A percentile compares a stretch with the other conserved stretches of the same genome.
phyloP scores from a whole-genome alignment of 2,113 vertebrate species.

The Sprattus sprattus region DNA sequence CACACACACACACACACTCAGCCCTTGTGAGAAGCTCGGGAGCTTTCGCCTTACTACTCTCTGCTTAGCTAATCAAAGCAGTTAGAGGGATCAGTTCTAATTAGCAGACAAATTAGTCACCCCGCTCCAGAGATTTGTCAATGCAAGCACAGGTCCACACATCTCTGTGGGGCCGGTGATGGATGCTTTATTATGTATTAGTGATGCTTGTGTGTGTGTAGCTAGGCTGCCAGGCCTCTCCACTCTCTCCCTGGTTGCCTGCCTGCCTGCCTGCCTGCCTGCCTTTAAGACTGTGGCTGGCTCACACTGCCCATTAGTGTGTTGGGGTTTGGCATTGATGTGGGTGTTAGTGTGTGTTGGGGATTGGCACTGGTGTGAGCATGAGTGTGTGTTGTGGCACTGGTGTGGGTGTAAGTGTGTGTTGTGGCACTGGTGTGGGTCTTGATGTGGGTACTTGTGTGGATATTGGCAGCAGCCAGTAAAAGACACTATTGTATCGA shows the following conservation, averaged over 20 bases:
- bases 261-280: no score
- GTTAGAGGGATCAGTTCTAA: constrained; percentile 61
- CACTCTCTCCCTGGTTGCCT: no score
- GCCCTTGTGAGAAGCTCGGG: constrained; percentile 28
- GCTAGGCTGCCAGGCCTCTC: not conserved
- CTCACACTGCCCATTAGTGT: no score
- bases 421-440: not conserved
- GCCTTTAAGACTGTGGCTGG: no score
- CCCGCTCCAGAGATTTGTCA: constrained; percentile 50
- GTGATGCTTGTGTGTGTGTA: not conserved
- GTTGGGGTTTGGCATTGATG: no score
- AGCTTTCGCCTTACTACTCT: constrained; percentile 54
- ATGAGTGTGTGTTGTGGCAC: not conserved
- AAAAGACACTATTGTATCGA: not conserved
- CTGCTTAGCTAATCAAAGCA: constrained; percentile 60
- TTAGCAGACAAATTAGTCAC: constrained; percentile 57
- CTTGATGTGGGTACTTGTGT: not conserved
- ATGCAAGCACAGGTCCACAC: constrained; percentile 41
- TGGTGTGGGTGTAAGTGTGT: not conserved
- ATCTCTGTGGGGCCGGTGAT: constrained; percentile 41
- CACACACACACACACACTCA: not conserved
- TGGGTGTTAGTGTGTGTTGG: no score
- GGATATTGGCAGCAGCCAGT: not conserved
- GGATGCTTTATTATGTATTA: constrained; percentile 43
- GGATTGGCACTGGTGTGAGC: no score